These are phyloP conservation scores for Meloidogyne exigua DNA, from an alignment of 1,140 invertebrate genomes.

Conservation along the genomic window DNA sequence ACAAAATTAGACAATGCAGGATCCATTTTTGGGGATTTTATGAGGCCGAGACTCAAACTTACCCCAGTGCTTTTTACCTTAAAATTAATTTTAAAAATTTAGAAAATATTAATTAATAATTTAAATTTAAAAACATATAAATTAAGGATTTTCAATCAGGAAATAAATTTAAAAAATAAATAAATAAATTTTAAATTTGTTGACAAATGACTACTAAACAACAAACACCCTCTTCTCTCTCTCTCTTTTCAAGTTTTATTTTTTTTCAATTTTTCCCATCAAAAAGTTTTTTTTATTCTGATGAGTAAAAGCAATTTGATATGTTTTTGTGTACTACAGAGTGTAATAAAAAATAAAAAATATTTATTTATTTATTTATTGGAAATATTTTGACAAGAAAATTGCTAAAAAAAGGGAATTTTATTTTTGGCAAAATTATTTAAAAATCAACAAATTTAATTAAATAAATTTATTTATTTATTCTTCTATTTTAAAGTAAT, in stretches of 20 bases:
- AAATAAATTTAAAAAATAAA: not conserved
- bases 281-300: not conserved
- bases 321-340: not conserved
- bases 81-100: not conserved
- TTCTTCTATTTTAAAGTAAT: no score
- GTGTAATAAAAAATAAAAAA: not conserved
- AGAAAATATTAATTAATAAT: not conserved
- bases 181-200: not conserved
- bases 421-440: not conserved
- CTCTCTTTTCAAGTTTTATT: not conserved
- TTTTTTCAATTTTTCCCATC: no score
- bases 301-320: not conserved
- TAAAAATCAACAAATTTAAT: no score
- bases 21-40: no score
- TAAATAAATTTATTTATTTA: no score
- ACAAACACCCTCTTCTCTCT: not conserved
- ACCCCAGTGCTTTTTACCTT: no score
- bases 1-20: not conserved
- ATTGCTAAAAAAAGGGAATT: not conserved
- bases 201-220: not conserved
- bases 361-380: not conserved
- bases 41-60: no score
- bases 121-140: not conserved
- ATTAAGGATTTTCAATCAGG: not conserved
- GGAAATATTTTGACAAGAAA: no score